Percentiles rank a stretch among this genome's conserved stretches.
phyloP scores from a whole-genome alignment of 2,888 invertebrate species.

The Abrostola tripartita region DNA sequence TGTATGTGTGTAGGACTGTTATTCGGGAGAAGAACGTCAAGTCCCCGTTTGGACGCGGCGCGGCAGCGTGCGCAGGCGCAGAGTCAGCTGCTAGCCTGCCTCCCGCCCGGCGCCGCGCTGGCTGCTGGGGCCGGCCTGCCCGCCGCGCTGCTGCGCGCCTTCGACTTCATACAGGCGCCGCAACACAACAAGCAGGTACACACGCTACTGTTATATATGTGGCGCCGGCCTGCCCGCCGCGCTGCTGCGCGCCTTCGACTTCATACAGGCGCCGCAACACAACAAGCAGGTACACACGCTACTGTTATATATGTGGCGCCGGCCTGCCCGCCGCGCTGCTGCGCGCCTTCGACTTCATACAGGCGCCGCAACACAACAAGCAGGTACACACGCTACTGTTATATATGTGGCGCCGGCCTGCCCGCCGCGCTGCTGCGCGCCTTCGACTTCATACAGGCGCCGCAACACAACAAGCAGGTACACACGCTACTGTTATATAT shows the following conservation, averaged over 20 bases:
- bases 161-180: constrained; percentile 86
- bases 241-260: constrained; percentile 74
- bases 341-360: constrained; percentile 80
- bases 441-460: constrained; percentile 85
- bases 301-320: no score
- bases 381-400: no score
- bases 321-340: constrained; percentile 73
- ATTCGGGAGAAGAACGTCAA: constrained; percentile 64
- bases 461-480: constrained; percentile 89
- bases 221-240: constrained; percentile 73
- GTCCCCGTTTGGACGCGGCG: constrained; percentile 66
- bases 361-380: constrained; percentile 89
- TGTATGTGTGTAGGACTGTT: constrained; percentile 66
- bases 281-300: constrained; percentile 91
- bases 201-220: no score
- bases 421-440: constrained; percentile 73
- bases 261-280: constrained; percentile 87
- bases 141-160: constrained; percentile 72
- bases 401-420: constrained; percentile 70
- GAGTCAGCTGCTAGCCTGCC: constrained; percentile 66
- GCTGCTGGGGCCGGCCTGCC: constrained; percentile 71
- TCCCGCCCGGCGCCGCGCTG: constrained; percentile 59
- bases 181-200: constrained; percentile 89
- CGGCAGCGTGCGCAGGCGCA: constrained; percentile 71
- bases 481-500: no score